A percentile compares a stretch with the other conserved stretches of the same genome.
Evolutionary conservation across 2,888 invertebrate genomes (phyloP).

Genomic region (Caenorhabditis parvicauda): DNA sequence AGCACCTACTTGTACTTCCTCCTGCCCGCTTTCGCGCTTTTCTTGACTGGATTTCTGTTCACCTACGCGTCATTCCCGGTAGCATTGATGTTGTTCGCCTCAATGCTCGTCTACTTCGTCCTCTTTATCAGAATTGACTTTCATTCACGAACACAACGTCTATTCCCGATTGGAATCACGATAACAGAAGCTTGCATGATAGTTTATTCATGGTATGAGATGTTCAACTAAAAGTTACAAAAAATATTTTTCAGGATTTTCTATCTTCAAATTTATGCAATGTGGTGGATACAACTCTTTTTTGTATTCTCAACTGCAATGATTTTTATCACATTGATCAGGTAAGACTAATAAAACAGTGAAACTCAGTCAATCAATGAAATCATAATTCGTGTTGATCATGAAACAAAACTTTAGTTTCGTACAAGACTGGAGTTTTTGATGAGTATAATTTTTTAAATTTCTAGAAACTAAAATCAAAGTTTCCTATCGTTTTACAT

Average conservation of each 20-base stretch:
- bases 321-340: constrained; percentile 20
- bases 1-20: constrained; percentile 27
- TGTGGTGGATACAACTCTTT: constrained; percentile 47
- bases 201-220: constrained; percentile 28
- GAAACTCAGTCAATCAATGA: too few species aligned
- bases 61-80: constrained; percentile 15
- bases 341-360: constrained; percentile 2
- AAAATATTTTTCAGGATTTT: constrained; percentile 25
- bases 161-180: constrained; percentile 36
- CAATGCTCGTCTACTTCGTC: constrained; percentile 14
- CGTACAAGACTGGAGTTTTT: too few species aligned
- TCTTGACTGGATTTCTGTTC: constrained; percentile 16
- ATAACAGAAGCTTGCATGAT: constrained; percentile 26
- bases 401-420: too few species aligned
- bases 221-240: neutral
- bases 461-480: neutral
- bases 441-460: too few species aligned
- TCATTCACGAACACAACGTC: constrained; percentile 17
- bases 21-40: constrained; percentile 16
- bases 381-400: too few species aligned
- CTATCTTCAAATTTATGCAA: constrained; percentile 40
- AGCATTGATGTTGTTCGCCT: constrained; percentile 14
- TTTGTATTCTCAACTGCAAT: constrained; percentile 32
- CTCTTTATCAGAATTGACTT: constrained; percentile 26
- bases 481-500: neutral